These are phyloP conservation scores for Morpho deidamia DNA, from an alignment of 2,888 invertebrate species.

Conservation along the genomic window DNA sequence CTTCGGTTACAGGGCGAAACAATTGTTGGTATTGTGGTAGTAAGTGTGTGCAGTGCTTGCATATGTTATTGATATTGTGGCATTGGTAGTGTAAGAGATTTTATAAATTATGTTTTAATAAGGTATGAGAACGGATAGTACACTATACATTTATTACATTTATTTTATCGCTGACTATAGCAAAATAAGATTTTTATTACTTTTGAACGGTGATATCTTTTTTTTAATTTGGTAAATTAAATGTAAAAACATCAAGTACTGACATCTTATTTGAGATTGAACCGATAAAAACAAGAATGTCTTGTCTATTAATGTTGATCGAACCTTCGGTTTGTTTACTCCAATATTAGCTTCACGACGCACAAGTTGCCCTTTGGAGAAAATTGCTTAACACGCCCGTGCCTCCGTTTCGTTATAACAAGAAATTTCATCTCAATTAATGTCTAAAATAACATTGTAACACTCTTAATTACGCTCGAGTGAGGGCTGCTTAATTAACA, in stretches of 20 bases:
- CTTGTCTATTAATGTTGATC: slow-evolving; percentile 60
- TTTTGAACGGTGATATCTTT: too few species aligned
- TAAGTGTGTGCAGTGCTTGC: too few species aligned
- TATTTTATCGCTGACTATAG: too few species aligned
- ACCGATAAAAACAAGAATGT: slow-evolving; percentile 58
- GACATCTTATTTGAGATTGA: slow-evolving; percentile 41
- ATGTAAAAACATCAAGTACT: slow-evolving; percentile 20
- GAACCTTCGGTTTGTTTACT: slow-evolving; percentile 64
- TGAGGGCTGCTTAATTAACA: slow-evolving; percentile 77
- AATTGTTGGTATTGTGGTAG: too few species aligned
- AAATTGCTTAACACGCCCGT: slow-evolving; percentile 54
- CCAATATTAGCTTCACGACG: slow-evolving; percentile 50
- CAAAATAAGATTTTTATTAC: too few species aligned
- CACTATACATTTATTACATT: too few species aligned
- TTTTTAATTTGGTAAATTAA: not conserved
- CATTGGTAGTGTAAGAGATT: too few species aligned
- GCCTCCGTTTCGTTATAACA: slow-evolving; percentile 61
- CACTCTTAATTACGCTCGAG: slow-evolving; percentile 77
- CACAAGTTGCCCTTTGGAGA: slow-evolving; percentile 54
- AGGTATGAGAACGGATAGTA: too few species aligned
- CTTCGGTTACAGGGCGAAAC: too few species aligned
- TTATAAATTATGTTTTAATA: too few species aligned
- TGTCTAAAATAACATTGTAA: slow-evolving; percentile 77
- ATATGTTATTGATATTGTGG: too few species aligned
- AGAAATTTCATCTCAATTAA: slow-evolving; percentile 78